Evolutionary conservation across 2,797 vertebrate genomes (phyloP).

Genomic region (Ptychadena robeensis): DNA sequence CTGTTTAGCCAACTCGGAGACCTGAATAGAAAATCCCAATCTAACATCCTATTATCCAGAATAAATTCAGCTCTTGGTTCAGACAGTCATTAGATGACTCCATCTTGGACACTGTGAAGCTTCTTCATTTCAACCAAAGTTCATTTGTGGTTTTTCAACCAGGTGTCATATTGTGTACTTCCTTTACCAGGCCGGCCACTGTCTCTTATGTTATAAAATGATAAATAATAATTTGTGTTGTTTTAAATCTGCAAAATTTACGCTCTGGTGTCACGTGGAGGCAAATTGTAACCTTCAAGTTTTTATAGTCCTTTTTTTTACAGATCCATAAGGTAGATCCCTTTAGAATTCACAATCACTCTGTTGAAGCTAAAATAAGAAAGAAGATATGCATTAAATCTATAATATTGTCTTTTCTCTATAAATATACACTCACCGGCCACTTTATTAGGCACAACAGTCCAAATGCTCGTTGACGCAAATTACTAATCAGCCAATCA

Average conservation of each 20-base stretch:
- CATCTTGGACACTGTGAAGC: neutral
- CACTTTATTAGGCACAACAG: too few species aligned
- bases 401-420: neutral
- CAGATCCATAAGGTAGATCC: slow-evolving; percentile 1
- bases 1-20: neutral
- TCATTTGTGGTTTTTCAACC: neutral
- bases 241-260: slow-evolving; percentile 33
- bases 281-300: slow-evolving; percentile 46
- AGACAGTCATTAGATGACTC: neutral
- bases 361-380: slow-evolving; percentile 34
- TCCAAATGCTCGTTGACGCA: too few species aligned
- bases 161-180: neutral
- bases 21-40: neutral
- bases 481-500: too few species aligned
- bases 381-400: neutral
- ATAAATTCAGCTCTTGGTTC: neutral
- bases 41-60: neutral
- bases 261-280: slow-evolving; percentile 62
- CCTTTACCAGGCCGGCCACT: slow-evolving; percentile 1
- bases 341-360: slow-evolving; percentile 37
- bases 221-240: slow-evolving; percentile 44
- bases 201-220: slow-evolving; percentile 29
- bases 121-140: neutral
- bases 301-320: slow-evolving; percentile 38
- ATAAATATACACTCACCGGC: too few species aligned